Evolutionary conservation across 2,888 invertebrate species (phyloP), one percentile per base, ranked within the genome.

Genomic region (Limnephilus lunatus): DNA sequence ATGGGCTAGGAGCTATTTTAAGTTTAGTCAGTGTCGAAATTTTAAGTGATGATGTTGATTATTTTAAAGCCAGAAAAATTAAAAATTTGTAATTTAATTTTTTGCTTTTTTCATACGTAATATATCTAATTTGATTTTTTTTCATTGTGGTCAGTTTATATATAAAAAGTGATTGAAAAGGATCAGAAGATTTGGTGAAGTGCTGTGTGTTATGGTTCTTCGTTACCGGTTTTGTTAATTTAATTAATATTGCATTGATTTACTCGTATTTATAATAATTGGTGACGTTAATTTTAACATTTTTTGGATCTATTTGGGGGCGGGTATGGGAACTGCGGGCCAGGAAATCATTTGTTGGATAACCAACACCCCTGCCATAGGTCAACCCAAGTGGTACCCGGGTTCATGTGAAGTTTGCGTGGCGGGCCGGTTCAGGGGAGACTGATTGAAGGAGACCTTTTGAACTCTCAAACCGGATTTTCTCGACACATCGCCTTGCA

Each of bases 1-100:
- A 35, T 39, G 30, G 82, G 30, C 15, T 31, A 82, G 35, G 39
- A 35, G 1, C 1, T n/a, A 12, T 82, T 85, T 53, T 19, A 4
- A 83, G 19, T 83, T 90, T 90, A 90, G 90, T 90, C 48, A 19
- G 31, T 31, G 81, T 44, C 11, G 25, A 25, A 82, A 25, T 53
- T 44, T 89, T n/a, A 81, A 7, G 9, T 25, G 5, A 31, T 81
- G 89, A 89, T 44, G 89, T 68, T 25, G 30, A 19, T 25, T 25
- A 68, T 68, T 68, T 68, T 68, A 19, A 68, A 68, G 53, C 25
- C 19, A 7, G 0, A 68, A 19, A 0, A 3, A 68, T 19, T 7
- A 19, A 68, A 68, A 0, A 7, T 5, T 0, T 19, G 14, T 68
- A 3, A 68, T 5, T 14, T 14, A 48, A 48, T 48, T 48, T 48